Percentiles rank a stretch among this genome's conserved stretches.
phyloP scores from a whole-genome alignment of 2,113 vertebrate genomes.

The Chlamydotis undulata region DNA sequence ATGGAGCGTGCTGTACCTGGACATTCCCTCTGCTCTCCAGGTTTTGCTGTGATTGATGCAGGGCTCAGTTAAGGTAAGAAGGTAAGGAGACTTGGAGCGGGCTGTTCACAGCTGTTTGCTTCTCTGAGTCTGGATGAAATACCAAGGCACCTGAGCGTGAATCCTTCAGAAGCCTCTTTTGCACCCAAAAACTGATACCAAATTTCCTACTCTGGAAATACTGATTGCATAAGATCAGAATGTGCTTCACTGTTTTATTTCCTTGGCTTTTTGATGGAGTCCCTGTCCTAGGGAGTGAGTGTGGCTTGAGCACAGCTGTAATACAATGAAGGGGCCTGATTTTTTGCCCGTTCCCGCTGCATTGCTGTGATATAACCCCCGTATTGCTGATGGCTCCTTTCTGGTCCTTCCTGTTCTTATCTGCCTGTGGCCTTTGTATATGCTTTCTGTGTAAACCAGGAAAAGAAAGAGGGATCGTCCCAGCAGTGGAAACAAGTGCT shows the following conservation, averaged over 20 bases:
- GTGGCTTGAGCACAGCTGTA: background rate
- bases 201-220: background rate
- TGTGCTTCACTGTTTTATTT: background rate
- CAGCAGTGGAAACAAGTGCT: slow-evolving; percentile 35
- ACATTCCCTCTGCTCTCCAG: background rate
- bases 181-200: background rate
- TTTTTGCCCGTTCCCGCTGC: background rate
- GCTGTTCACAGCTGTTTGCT: background rate
- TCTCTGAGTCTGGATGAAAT: background rate
- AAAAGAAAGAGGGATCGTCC: slow-evolving; percentile 1
- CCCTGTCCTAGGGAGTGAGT: background rate
- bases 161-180: background rate
- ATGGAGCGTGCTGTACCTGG: background rate
- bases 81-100: background rate
- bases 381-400: background rate
- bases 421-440: background rate
- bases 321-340: background rate
- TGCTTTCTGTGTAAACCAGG: slow-evolving; percentile 12
- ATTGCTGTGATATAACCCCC: background rate
- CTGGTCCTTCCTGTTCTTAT: background rate
- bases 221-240: background rate
- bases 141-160: background rate
- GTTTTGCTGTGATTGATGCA: background rate
- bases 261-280: background rate
- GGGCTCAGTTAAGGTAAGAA: background rate